phyloP scores from a whole-genome alignment of 2,888 invertebrate genomes.

The Ectropis crepuscularia region DNA sequence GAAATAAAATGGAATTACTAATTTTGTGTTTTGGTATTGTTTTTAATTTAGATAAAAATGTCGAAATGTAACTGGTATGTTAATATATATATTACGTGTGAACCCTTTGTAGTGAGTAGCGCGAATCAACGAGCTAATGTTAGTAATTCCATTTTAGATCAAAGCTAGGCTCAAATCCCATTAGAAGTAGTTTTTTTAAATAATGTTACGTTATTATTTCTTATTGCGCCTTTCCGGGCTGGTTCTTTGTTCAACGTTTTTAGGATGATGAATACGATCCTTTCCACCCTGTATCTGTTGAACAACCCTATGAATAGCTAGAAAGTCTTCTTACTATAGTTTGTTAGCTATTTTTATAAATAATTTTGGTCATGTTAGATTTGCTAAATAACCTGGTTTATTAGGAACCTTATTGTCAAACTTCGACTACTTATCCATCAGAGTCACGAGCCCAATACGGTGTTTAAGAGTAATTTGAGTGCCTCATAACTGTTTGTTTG shows the following conservation, averaged over 20 bases:
- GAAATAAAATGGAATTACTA: conserved; percentile 76
- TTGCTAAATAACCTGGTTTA: too few relatives aligned
- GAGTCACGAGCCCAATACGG: too few relatives aligned
- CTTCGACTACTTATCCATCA: too few relatives aligned
- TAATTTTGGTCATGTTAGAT: too few relatives aligned
- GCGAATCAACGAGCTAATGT: conserved; percentile 43
- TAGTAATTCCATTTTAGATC: conserved; percentile 74
- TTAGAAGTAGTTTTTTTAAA: background rate
- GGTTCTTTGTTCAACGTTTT: background rate
- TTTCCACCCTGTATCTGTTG: too few relatives aligned
- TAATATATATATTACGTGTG: conserved; percentile 54
- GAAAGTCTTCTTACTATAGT: too few relatives aligned
- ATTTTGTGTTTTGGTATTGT: conserved; percentile 42
- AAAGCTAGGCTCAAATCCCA: conserved; percentile 25
- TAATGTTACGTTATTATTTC: background rate
- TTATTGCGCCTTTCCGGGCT: background rate
- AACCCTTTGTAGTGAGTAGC: conserved; percentile 50
- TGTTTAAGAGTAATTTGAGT: too few relatives aligned
- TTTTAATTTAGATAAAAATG: conserved; percentile 29
- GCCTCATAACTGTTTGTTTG: too few relatives aligned
- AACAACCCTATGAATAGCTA: too few relatives aligned
- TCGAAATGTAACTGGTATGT: conserved; percentile 48
- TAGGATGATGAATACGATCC: too few relatives aligned
- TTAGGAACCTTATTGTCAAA: too few relatives aligned
- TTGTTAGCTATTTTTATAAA: too few relatives aligned